Evolutionary conservation across 1,140 invertebrate genomes (phyloP).

Genomic region (Globodera ellingtonae): DNA sequence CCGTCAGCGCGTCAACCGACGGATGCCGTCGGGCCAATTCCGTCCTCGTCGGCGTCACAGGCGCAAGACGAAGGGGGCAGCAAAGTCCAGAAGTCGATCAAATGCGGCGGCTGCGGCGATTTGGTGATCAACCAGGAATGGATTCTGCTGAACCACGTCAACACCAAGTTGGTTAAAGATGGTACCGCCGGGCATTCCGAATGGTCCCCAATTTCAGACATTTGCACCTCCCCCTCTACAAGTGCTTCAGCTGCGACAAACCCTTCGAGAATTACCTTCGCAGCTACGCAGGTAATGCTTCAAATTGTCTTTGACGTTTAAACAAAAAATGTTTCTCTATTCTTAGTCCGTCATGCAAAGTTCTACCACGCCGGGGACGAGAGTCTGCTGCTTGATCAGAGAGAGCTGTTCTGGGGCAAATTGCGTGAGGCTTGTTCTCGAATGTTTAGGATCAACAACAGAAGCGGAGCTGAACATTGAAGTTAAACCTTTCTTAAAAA

Average conservation of each 20-base stretch:
- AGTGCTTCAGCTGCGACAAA: constrained; percentile 27
- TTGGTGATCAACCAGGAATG: constrained; percentile 29
- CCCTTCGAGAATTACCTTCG: constrained; percentile 31
- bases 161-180: constrained; percentile 12
- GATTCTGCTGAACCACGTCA: constrained; percentile 32
- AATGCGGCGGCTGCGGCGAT: constrained; percentile 26
- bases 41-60: background rate
- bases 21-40: background rate
- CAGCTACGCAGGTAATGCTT: constrained; percentile 20
- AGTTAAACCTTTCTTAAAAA: background rate
- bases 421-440: constrained; percentile 24
- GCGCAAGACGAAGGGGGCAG: background rate
- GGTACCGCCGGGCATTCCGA: background rate
- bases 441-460: constrained; percentile 8
- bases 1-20: background rate
- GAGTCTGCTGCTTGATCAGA: constrained; percentile 24
- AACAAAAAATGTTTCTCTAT: background rate
- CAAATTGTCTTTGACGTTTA: background rate
- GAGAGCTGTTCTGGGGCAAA: constrained; percentile 20
- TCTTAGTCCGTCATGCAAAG: constrained; percentile 22
- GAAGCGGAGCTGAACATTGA: background rate
- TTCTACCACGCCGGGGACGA: constrained; percentile 31
- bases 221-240: constrained; percentile 26
- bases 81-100: constrained; percentile 16
- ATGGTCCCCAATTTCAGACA: constrained; percentile 17